Conservation (phyloP, 2,888 invertebrate species). For the Gasteruption jaculator region DNA sequence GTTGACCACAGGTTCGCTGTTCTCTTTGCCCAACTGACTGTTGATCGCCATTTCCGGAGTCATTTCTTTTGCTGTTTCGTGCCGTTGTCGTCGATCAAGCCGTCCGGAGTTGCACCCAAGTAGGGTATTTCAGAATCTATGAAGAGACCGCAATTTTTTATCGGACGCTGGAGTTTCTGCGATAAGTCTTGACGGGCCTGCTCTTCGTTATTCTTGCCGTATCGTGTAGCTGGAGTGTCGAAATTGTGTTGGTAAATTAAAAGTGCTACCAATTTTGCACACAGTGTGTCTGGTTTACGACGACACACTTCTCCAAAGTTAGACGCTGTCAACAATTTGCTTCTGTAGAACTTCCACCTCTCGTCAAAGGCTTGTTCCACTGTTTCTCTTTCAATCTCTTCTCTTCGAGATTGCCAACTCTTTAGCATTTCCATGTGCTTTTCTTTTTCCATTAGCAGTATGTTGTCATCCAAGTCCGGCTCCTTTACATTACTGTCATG, state of each 20-base stretch:
- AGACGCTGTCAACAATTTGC: conserved; percentile 20
- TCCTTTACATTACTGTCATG: too few species aligned
- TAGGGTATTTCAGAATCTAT: conserved; percentile 26
- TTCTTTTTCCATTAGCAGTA: too few species aligned
- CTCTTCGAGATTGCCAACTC: conserved; percentile 4
- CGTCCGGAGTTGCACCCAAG: conserved; percentile 29
- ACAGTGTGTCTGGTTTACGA: conserved; percentile 16
- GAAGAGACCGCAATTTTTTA: conserved; percentile 27
- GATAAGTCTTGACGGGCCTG: conserved; percentile 19
- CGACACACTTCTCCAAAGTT: conserved; percentile 22
- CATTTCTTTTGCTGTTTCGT: too few species aligned
- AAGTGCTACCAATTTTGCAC: too few species aligned
- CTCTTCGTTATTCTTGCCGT: conserved; percentile 21
- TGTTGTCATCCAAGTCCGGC: too few species aligned
- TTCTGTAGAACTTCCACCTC: conserved; percentile 10
- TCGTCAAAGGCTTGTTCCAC: conserved; percentile 2
- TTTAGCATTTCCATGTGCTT: conserved; percentile 6
- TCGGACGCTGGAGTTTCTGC: conserved; percentile 14
- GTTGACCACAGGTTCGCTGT: too few species aligned
- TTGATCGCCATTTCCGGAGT: too few species aligned
- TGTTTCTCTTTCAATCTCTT: conserved; percentile 12
- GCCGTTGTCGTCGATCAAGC: conserved; percentile 24
- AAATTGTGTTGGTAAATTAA: conserved; percentile 20
- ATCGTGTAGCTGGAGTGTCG: conserved; percentile 17
- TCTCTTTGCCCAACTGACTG: too few species aligned